phyloP scores from a whole-genome alignment of 2,888 invertebrate genomes.

The Drosophila antonietae region DNA sequence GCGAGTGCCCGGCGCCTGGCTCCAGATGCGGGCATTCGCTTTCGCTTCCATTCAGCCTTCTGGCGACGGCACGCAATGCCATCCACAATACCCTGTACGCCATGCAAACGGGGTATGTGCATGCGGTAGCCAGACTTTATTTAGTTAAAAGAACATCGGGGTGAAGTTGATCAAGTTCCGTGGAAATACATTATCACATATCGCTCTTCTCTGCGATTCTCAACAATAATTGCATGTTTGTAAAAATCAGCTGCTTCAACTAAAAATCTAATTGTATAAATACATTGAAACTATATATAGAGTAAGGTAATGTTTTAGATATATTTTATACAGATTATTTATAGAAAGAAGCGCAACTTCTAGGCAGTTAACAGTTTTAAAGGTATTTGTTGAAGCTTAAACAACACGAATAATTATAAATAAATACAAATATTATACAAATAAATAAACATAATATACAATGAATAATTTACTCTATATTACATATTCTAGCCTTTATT shows the following conservation, averaged over 20 bases:
- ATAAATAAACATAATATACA: background rate
- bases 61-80: conserved; percentile 64
- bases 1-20: conserved; percentile 2
- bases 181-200: background rate
- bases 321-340: background rate
- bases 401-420: background rate
- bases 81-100: conserved; percentile 38
- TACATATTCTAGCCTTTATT: too few relatives aligned
- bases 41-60: background rate
- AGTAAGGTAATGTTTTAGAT: background rate
- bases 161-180: background rate
- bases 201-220: conserved; percentile 4
- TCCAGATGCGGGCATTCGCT: background rate
- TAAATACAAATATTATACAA: background rate
- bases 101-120: background rate
- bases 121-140: background rate
- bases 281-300: background rate
- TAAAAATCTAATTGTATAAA: background rate
- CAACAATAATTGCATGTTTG: background rate
- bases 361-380: background rate
- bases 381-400: background rate
- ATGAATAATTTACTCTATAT: too few relatives aligned
- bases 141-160: too few relatives aligned
- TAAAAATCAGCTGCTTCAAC: background rate
- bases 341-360: background rate